Evolutionary conservation across 1,140 invertebrate genomes (phyloP).

Genomic region (Drosophila subobscura): DNA sequence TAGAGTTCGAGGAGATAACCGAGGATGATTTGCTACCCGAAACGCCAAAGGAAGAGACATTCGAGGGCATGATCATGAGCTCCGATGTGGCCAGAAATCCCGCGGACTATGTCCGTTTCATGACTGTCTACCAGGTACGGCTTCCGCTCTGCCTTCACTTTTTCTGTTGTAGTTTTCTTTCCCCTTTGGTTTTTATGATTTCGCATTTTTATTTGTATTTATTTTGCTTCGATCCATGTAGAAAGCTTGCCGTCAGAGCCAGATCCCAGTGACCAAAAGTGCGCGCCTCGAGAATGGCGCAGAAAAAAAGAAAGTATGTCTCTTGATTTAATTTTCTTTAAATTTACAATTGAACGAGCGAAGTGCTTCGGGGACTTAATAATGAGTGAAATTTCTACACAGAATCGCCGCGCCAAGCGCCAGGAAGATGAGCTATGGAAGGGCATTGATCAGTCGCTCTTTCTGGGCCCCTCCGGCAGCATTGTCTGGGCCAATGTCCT

Average conservation of each 20-base stretch:
- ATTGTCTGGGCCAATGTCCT: slow-evolving; percentile 90
- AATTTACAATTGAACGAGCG: slow-evolving; percentile 3
- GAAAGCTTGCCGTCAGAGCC: slow-evolving; percentile 72
- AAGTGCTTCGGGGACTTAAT: background rate
- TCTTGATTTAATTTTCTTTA: slow-evolving; percentile 24
- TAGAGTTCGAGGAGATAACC: slow-evolving; percentile 39
- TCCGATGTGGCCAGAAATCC: slow-evolving; percentile 72
- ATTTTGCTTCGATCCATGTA: slow-evolving; percentile 53
- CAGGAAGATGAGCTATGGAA: slow-evolving; percentile 83
- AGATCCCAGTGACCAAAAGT: slow-evolving; percentile 63
- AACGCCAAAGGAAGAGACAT: slow-evolving; percentile 40
- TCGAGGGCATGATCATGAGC: slow-evolving; percentile 75
- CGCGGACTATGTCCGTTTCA: slow-evolving; percentile 73
- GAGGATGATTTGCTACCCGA: slow-evolving; percentile 42
- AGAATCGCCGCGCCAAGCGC: slow-evolving; percentile 71
- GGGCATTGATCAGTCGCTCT: slow-evolving; percentile 78
- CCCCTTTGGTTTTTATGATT: slow-evolving; percentile 36
- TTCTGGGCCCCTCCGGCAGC: slow-evolving; percentile 80
- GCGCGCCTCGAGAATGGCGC: background rate
- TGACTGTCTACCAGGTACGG: slow-evolving; percentile 78
- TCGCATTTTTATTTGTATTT: slow-evolving; percentile 34
- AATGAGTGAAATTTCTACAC: background rate
- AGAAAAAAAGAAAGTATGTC: slow-evolving; percentile 76
- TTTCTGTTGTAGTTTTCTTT: slow-evolving; percentile 8
- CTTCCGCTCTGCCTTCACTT: background rate